phyloP scores from a whole-genome alignment of 2,113 vertebrate species.

The Chamaetylas fuelleborni region DNA sequence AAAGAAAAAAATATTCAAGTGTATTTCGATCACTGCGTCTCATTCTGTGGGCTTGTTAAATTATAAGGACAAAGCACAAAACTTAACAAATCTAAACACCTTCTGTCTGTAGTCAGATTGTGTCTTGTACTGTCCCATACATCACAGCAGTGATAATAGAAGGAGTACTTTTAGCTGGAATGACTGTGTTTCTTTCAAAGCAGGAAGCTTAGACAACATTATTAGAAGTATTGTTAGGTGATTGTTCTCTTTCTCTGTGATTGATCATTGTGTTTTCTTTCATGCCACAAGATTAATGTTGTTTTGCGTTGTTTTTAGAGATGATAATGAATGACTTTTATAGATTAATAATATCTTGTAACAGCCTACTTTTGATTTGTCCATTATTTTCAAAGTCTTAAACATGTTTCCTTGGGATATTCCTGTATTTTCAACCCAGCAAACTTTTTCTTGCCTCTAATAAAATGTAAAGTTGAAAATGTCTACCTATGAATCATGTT shows the following conservation, averaged over 20 bases:
- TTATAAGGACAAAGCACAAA: conserved; percentile 6
- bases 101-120: background rate
- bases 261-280: conserved; percentile 70
- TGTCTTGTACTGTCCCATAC: background rate
- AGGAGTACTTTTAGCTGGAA: conserved; percentile 15
- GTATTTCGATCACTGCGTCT: background rate
- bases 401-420: background rate
- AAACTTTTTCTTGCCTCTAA: conserved; percentile 26
- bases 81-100: background rate
- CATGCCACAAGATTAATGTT: conserved; percentile 71
- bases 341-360: conserved; percentile 33
- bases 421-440: background rate
- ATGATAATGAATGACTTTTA: conserved; percentile 48
- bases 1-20: background rate
- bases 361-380: conserved; percentile 42
- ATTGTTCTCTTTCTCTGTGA: conserved; percentile 65
- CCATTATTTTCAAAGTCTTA: conserved; percentile 15
- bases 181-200: conserved; percentile 31
- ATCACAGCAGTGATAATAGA: background rate
- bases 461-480: background rate
- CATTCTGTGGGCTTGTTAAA: conserved; percentile 36
- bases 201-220: conserved; percentile 30
- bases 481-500: background rate
- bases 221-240: conserved; percentile 66
- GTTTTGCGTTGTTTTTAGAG: conserved; percentile 58